Evolutionary conservation across 2,888 invertebrate genomes (phyloP).

Genomic region (Cartodere bifasciata): DNA sequence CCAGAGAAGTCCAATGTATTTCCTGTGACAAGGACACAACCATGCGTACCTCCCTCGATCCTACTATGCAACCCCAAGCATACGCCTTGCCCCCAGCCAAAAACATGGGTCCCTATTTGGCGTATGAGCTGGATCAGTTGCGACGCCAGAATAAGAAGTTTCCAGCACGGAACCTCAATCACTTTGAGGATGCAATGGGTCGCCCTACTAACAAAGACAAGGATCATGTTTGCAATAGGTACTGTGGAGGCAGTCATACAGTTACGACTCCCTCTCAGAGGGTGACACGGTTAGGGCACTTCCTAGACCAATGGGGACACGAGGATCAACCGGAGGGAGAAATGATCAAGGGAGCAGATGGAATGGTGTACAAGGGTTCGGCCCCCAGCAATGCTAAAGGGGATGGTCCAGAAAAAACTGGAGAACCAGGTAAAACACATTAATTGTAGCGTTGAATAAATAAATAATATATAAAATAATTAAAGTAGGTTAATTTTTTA

Average conservation of each 20-base stretch:
- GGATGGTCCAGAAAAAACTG: too few species aligned
- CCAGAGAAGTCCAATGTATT: slow-evolving; percentile 59
- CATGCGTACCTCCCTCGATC: slow-evolving; percentile 48
- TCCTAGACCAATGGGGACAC: slow-evolving; percentile 53
- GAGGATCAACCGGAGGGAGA: slow-evolving; percentile 43
- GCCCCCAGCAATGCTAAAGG: too few species aligned
- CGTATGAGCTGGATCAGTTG: slow-evolving; percentile 52
- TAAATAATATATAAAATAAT: too few species aligned
- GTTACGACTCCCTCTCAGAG: slow-evolving; percentile 57
- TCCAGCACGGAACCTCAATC: slow-evolving; percentile 10
- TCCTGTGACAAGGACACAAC: slow-evolving; percentile 65
- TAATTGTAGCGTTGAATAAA: too few species aligned
- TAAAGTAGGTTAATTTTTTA: too few species aligned
- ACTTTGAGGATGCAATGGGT: slow-evolving; percentile 7
- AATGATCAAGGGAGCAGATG: slow-evolving; percentile 27
- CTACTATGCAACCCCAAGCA: slow-evolving; percentile 36
- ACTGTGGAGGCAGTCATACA: slow-evolving; percentile 70
- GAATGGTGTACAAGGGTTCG: too few species aligned
- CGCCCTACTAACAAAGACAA: too few species aligned
- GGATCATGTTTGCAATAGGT: slow-evolving; percentile 52
- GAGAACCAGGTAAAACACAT: too few species aligned
- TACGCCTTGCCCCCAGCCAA: slow-evolving; percentile 43
- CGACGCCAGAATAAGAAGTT: slow-evolving; percentile 40
- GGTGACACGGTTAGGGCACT: slow-evolving; percentile 51
- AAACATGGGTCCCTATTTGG: slow-evolving; percentile 57